Base-by-base conservation (phyloP, 1,140 invertebrate species). In the Bombus sibiricus region DNA sequence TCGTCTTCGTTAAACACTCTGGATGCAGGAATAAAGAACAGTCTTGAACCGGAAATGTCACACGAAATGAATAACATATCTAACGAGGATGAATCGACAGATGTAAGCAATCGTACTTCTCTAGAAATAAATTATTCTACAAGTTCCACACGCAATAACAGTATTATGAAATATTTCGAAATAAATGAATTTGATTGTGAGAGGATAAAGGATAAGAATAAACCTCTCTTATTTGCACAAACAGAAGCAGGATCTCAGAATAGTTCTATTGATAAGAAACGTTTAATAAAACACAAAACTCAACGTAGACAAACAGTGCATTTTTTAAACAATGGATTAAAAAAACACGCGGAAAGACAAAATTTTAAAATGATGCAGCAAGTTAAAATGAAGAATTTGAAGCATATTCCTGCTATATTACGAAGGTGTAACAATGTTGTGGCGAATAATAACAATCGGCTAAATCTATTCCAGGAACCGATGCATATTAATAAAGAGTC, bases 361-460 rank as follows among this genome's bases (percentile, higher is more conserved):
- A 80, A 47, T 15, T 25, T 37, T 0, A 85, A 85, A 3, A 4
- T 28, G 0, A 12, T 41, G 1, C 53, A 85, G 1, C 83, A 80
- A 8, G 5, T 64, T 34, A 84, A 71, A 28, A 25, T 22, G 39
- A 85, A 85, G 39, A 80, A 64, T n/a, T 3, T 80, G 12, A 85
- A 80, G 37, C 68, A 85, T 10, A 28, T 80, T 0, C 83, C 83
- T 1, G 37, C 77, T 2, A 85, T 85, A 72, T 59, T 85, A 9
- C 66, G 83, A 15, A 62, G 66, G 13, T 68, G 73, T 25, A 34
- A 25, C 9, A 77, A 68, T 6, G 2, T 12, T 1, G 28, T 22
- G 1, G 6, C 22, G 1, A 81, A 10, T 68, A 47, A 57, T 37
- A 77, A 69, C 15, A 32, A 43, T 43, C 37, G 12, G 10, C 5